A percentile compares a stretch with the other conserved stretches of the same genome.
These are phyloP conservation scores for Thymelicus acteon DNA, from an alignment of 2,888 invertebrate species.

Conservation along the genomic window DNA sequence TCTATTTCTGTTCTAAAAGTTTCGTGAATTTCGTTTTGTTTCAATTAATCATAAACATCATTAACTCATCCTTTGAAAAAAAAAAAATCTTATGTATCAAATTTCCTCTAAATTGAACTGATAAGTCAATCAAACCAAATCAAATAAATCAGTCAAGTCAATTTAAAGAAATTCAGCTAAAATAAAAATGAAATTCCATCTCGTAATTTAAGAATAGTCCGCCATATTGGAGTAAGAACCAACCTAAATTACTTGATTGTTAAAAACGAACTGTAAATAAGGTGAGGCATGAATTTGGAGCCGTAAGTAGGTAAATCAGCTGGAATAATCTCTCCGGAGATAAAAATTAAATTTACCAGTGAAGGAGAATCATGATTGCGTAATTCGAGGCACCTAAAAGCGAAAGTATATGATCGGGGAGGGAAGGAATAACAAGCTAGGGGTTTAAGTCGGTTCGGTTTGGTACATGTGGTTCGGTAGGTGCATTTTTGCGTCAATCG, in stretches of 20 bases:
- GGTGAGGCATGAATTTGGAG: constrained; percentile 9
- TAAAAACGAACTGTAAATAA: constrained; percentile 15
- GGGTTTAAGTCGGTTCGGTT: not conserved
- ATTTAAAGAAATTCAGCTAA: too few relatives aligned
- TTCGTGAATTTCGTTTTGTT: too few relatives aligned
- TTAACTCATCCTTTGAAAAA: too few relatives aligned
- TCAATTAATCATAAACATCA: too few relatives aligned
- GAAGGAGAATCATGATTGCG: constrained; percentile 41
- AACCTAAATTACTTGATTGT: not conserved
- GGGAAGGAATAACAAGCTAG: constrained; percentile 29
- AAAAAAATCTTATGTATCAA: too few relatives aligned
- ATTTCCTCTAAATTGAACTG: too few relatives aligned
- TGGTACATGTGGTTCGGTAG: not conserved
- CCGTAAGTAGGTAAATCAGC: constrained; percentile 37
- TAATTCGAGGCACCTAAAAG: constrained; percentile 31
- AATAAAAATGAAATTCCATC: too few relatives aligned
- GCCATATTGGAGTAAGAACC: not conserved
- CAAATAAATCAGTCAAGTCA: too few relatives aligned
- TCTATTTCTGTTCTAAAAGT: too few relatives aligned
- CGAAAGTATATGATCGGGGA: constrained; percentile 36
- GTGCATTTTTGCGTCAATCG: too few relatives aligned
- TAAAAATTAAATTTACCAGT: constrained; percentile 44
- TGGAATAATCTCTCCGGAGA: constrained; percentile 38
- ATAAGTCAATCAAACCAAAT: too few relatives aligned
- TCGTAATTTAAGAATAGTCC: not conserved